Percentiles rank a stretch among this genome's conserved stretches.
Conservation (phyloP, 2,797 vertebrate species). For the Selene dorsalis region DNA sequence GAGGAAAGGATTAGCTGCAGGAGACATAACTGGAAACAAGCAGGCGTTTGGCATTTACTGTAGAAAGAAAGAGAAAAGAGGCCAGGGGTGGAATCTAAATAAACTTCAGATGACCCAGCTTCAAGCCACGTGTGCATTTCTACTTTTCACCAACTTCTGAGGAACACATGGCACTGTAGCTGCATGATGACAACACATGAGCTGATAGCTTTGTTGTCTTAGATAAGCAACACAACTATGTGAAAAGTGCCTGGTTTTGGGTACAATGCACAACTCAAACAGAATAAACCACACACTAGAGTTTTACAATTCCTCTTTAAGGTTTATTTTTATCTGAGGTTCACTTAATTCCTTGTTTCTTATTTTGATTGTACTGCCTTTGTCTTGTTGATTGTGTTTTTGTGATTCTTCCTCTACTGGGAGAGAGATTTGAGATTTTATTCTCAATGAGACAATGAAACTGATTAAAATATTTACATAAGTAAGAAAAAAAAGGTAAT, state of each 20-base stretch:
- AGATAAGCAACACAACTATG: not conserved
- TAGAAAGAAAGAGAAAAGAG: not conserved
- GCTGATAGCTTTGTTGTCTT: not conserved
- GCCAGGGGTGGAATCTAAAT: constrained; percentile 1
- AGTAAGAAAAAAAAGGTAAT: not conserved
- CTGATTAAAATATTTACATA: not conserved
- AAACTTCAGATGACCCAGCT: constrained; percentile 17
- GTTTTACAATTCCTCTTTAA: not conserved
- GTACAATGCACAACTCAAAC: no score
- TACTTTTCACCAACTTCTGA: constrained; percentile 7
- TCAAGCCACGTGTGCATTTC: constrained; percentile 12
- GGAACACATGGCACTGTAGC: not conserved
- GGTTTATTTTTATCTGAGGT: not conserved
- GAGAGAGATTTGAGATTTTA: not conserved
- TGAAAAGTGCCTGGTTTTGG: not conserved
- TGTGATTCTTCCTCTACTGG: not conserved
- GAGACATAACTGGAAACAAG: constrained; percentile 13
- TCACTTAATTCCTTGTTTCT: not conserved
- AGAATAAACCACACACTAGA: not conserved
- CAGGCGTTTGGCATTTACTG: constrained; percentile 6
- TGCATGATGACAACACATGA: not conserved
- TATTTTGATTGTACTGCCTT: not conserved
- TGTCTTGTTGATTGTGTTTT: not conserved
- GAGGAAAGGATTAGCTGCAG: constrained; percentile 18
- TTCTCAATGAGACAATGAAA: not conserved